A percentile compares a stretch with the other conserved stretches of the same genome.
Evolutionary conservation across 2,797 vertebrate species (phyloP).

Genomic region (Knipowitschia caucasica): DNA sequence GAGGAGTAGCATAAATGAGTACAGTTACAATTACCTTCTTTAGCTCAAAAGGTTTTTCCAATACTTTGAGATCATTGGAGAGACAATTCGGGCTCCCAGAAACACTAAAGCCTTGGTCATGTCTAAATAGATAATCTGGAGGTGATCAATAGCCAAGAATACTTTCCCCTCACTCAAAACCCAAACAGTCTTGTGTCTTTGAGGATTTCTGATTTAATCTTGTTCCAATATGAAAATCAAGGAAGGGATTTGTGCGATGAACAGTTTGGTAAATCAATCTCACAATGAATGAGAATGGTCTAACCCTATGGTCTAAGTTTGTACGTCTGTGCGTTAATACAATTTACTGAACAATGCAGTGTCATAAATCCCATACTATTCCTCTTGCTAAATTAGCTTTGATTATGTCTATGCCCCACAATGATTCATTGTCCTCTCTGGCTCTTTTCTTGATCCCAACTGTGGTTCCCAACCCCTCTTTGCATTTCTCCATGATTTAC

Average conservation of each 20-base stretch:
- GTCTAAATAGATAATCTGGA: no score
- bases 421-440: constrained; percentile 43
- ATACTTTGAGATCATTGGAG: no score
- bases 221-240: neutral
- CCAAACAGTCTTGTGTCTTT: neutral
- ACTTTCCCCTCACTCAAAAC: neutral
- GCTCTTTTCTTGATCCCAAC: constrained; percentile 47
- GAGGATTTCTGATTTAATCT: neutral
- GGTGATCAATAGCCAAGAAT: no score
- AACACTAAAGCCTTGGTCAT: no score
- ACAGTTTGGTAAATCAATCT: neutral
- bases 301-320: neutral
- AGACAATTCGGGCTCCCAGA: no score
- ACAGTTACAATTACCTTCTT: no score
- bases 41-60: no score
- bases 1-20: no score
- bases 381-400: constrained; percentile 18
- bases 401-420: constrained; percentile 16
- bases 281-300: neutral
- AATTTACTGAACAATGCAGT: constrained; percentile 8
- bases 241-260: neutral
- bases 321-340: neutral
- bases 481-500: constrained; percentile 60
- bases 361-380: constrained; percentile 9
- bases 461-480: constrained; percentile 43